Percentiles rank a stretch among this genome's conserved stretches.
Conservation (phyloP, 2,888 invertebrate genomes). For the Diarsia mendica region DNA sequence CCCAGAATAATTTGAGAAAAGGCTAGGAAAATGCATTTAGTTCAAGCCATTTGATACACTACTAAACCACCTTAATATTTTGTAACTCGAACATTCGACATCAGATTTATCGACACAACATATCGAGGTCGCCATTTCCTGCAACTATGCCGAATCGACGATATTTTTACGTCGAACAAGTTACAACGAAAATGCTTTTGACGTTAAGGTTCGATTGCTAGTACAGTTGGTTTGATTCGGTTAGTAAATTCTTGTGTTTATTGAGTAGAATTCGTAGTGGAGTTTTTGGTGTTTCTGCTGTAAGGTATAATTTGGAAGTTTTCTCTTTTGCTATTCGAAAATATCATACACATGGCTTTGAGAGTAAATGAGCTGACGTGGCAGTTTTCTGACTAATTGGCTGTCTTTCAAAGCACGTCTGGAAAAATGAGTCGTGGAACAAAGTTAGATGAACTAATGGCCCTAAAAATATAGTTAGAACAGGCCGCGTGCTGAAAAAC, state of each 20-base stretch:
- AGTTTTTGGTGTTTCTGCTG: not conserved
- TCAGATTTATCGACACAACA: constrained; percentile 40
- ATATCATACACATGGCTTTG: not conserved
- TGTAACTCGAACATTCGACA: constrained; percentile 3
- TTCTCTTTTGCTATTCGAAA: not conserved
- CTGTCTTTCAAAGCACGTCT: not conserved
- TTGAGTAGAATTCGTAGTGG: not conserved
- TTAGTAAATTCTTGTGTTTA: constrained; percentile 29
- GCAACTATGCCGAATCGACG: constrained; percentile 17
- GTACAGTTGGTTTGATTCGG: constrained; percentile 13
- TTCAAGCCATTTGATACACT: constrained; percentile 12
- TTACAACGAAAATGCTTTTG: constrained; percentile 47
- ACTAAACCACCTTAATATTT: constrained; percentile 19
- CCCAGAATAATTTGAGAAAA: not conserved
- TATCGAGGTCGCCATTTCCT: constrained; percentile 46
- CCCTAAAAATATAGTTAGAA: not conserved
- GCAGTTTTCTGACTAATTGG: not conserved
- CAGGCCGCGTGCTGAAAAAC: not conserved
- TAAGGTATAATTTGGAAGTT: not conserved
- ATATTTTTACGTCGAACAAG: constrained; percentile 39
- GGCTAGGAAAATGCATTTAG: not conserved
- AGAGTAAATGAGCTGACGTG: not conserved
- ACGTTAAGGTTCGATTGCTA: constrained; percentile 16
- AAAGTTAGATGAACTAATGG: not conserved
- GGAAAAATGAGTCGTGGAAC: not conserved